Evolutionary conservation across 2,113 vertebrate genomes (phyloP), one percentile per base, ranked within the genome.

Genomic region (Silurus glanis): DNA sequence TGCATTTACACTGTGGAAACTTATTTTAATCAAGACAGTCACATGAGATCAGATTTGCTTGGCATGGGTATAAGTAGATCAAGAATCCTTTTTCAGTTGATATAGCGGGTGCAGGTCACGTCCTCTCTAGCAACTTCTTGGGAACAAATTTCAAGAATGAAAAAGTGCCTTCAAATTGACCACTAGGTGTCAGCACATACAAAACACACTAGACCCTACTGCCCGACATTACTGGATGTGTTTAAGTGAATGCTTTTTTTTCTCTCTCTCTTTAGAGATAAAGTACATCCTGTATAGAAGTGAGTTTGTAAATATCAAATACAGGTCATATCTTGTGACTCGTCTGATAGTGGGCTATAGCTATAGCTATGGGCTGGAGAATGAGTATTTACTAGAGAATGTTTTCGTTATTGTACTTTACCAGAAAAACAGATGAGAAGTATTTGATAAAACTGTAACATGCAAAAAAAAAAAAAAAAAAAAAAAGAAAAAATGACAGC

Each of bases 151-250:
- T 61, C 19, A 45, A 75, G 58, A 86, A 82, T 86, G 45, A n/a
- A 86, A 53, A 79, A 16, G 64, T 78, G 72, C 37, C 56, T 67
- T 87, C 28, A 78, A 78, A 78, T 67, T 19, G 64, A 76, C 51
- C 93, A 92, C 91, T 88, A 91, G 92, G 80, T 92, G 91, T 91
- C 90, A 93, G 88, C 55, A 89, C 37, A 86, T 76, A 56, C 79
- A 74, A 75, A 81, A 28, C 16, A 59, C 21, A 61, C 64, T 21
- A 58, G 64, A 67, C n/a, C 55, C 59, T n/a, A 66, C 9, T 67
- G 19, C 28, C 51, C 9, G 47, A 12, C 28, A 61, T 84, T 76
- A 78, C 37, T 14, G 12, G 16, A 72, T 28, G 37, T 23, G 16
- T 53, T 69, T 83, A 16, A 56, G 16, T 53, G 9, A 72, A 71